phyloP scores from a whole-genome alignment of 2,113 vertebrate species.

The Otis tarda region DNA sequence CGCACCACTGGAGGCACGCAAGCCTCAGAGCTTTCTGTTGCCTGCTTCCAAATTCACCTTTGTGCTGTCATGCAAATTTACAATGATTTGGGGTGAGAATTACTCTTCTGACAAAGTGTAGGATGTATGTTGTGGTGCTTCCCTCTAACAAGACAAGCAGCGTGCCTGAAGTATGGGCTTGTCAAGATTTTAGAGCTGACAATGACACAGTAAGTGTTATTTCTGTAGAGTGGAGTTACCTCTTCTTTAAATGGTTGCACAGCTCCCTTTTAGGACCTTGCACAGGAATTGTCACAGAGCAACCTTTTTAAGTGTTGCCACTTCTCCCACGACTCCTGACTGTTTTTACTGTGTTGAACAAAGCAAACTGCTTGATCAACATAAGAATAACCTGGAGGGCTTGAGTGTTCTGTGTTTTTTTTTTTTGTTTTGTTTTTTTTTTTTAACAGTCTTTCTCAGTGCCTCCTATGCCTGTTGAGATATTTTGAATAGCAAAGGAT shows the following conservation, averaged over 20 bases:
- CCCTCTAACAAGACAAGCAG: constrained; percentile 50
- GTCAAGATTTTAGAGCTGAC: constrained; percentile 62
- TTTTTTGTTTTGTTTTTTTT: too few relatives aligned
- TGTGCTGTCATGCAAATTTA: constrained; percentile 63
- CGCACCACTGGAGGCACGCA: background rate
- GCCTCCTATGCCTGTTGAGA: background rate
- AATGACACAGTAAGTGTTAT: constrained; percentile 54
- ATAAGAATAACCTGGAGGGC: background rate
- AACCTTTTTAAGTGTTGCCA: constrained; percentile 3
- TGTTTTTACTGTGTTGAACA: background rate
- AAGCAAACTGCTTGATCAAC: background rate
- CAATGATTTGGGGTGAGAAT: constrained; percentile 58
- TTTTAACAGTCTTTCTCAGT: background rate
- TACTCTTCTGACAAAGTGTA: constrained; percentile 64
- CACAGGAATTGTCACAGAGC: background rate
- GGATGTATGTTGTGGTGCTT: constrained; percentile 64
- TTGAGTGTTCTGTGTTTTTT: background rate
- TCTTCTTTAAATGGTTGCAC: constrained; percentile 21
- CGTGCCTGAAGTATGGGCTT: constrained; percentile 39
- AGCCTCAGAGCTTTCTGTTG: constrained; percentile 37
- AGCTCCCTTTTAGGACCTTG: constrained; percentile 22
- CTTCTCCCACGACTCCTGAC: background rate
- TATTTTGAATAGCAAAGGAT: background rate
- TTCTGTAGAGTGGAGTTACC: background rate
- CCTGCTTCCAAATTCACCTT: constrained; percentile 59